A percentile compares a stretch with the other conserved stretches of the same genome.
Evolutionary conservation across 2,888 invertebrate genomes (phyloP).

Genomic region (Junonia oenone): DNA sequence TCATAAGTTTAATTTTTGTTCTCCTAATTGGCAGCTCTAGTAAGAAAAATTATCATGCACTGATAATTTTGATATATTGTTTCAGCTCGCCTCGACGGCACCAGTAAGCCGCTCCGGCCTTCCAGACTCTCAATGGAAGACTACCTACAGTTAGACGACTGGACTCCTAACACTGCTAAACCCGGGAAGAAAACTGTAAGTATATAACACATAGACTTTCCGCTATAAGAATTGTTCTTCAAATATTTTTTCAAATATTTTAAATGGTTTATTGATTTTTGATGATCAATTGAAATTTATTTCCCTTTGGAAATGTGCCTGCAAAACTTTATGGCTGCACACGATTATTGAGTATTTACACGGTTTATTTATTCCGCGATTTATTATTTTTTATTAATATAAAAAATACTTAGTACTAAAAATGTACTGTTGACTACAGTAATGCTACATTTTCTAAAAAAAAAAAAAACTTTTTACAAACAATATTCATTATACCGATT

Average conservation of each 20-base stretch:
- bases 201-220: too few species aligned
- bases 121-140: constrained; percentile 91
- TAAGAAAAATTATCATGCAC: not conserved
- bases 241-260: not conserved
- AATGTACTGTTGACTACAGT: too few species aligned
- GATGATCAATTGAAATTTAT: too few species aligned
- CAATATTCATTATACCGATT: not conserved
- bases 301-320: constrained; percentile 15
- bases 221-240: too few species aligned
- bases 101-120: constrained; percentile 85
- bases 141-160: constrained; percentile 93
- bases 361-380: not conserved
- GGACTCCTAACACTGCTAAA: constrained; percentile 79
- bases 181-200: constrained; percentile 94
- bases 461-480: not conserved
- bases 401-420: not conserved
- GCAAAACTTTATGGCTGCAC: not conserved
- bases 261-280: not conserved
- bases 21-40: too few species aligned
- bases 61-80: constrained; percentile 51
- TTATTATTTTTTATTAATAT: not conserved
- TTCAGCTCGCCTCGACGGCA: constrained; percentile 95
- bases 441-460: not conserved
- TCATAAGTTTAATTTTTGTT: not conserved
- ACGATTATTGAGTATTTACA: not conserved